These are phyloP conservation scores for Psammodynastes pulverulentus DNA, from an alignment of 2,113 vertebrate genomes.

Conservation along the genomic window DNA sequence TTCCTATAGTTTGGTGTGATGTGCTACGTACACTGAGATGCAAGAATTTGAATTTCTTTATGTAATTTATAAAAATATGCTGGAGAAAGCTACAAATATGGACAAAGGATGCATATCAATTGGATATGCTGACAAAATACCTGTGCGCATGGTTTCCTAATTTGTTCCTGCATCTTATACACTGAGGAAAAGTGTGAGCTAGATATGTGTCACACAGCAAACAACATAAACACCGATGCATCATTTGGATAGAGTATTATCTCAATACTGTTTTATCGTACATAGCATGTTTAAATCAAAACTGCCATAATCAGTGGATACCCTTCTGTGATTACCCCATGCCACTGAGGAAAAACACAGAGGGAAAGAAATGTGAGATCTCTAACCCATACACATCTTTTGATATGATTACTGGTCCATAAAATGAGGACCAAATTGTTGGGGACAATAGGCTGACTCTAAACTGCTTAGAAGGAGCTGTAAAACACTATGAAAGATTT, in stretches of 20 bases:
- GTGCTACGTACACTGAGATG: not conserved
- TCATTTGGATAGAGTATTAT: not conserved
- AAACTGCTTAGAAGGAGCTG: not conserved
- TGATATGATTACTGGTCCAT: not conserved
- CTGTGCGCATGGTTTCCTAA: not conserved
- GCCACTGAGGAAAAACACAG: not conserved
- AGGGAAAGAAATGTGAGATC: not conserved
- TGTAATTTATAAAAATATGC: not conserved
- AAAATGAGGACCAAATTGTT: not conserved
- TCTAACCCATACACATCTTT: not conserved
- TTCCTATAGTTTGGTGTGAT: not conserved
- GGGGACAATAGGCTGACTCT: not conserved
- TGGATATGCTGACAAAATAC: not conserved
- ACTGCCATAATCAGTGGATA: not conserved
- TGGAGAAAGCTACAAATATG: not conserved
- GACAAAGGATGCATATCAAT: too few relatives aligned
- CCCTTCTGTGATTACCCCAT: not conserved
- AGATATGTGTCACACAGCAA: not conserved
- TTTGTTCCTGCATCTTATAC: not conserved
- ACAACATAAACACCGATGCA: not conserved
- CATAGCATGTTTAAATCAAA: too few relatives aligned
- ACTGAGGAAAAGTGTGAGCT: not conserved
- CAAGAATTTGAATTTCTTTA: not conserved
- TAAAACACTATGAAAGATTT: not conserved
- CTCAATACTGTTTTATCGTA: not conserved